Evolutionary conservation across 2,888 invertebrate genomes (phyloP).

Genomic region (Zygothrica quintamaculata): DNA sequence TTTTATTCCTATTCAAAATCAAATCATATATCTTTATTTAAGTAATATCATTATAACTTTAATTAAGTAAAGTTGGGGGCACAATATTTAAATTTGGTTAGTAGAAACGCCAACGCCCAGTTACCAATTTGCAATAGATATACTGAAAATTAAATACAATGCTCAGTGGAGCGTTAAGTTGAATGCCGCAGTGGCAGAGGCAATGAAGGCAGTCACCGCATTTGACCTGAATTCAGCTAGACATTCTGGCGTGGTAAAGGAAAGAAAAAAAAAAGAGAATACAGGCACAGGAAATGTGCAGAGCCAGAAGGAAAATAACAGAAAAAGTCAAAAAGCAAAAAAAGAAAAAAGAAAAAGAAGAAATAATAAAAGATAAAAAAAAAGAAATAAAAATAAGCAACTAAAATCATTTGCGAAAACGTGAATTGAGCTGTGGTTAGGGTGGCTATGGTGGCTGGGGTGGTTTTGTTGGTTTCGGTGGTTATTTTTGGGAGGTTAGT

Average conservation of each 20-base stretch:
- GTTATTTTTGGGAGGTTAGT: conserved; percentile 14
- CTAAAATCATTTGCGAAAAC: conserved; percentile 58
- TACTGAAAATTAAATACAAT: conserved; percentile 39
- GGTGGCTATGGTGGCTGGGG: neutral
- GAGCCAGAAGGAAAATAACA: conserved; percentile 26
- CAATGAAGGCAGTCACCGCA: conserved; percentile 12
- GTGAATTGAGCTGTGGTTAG: conserved; percentile 13
- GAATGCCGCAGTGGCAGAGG: conserved; percentile 14
- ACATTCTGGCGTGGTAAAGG: conserved; percentile 47
- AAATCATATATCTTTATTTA: no score
- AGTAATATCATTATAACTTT: no score
- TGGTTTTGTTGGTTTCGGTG: no score
- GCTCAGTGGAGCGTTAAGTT: conserved; percentile 18
- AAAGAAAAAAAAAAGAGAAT: conserved; percentile 6
- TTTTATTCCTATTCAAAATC: no score
- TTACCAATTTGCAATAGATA: conserved; percentile 15
- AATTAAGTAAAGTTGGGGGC: no score
- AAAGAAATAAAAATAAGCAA: conserved; percentile 22
- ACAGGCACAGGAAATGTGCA: conserved; percentile 50
- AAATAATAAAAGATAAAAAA: conserved; percentile 5
- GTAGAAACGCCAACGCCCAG: neutral
- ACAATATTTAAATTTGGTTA: no score
- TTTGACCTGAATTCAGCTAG: conserved; percentile 56
- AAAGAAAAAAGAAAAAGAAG: conserved; percentile 33
- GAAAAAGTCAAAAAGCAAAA: conserved; percentile 6